phyloP scores from a whole-genome alignment of 1,140 invertebrate genomes.

The Chionoecetes opilio region DNA sequence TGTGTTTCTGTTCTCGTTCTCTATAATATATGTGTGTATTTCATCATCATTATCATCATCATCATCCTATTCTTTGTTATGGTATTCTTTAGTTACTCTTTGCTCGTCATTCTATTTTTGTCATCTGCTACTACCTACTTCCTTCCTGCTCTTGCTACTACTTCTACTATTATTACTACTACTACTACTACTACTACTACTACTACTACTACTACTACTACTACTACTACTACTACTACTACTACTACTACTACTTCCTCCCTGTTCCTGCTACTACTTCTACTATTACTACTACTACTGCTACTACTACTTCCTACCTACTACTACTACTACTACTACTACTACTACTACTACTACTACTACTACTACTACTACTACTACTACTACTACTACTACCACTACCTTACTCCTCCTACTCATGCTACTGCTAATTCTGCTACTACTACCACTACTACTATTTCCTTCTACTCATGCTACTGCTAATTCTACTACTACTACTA shows the following conservation, averaged over 20 bases:
- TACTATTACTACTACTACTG: background rate
- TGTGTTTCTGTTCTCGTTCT: no score
- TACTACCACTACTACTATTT: no score
- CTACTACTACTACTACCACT: constrained; percentile 23
- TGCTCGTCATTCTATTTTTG: no score
- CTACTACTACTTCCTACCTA: background rate
- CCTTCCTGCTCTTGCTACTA: no score
- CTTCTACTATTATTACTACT: background rate
- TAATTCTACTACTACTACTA: no score
- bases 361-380: background rate
- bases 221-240: background rate
- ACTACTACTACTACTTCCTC: no score
- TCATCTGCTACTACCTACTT: no score
- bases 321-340: constrained; percentile 19
- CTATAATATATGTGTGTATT: background rate
- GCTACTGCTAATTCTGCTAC: no score
- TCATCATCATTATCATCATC: background rate
- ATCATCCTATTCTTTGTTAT: no score
- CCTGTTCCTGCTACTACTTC: no score
- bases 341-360: constrained; percentile 19
- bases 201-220: background rate
- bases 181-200: background rate
- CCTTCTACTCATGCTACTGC: no score
- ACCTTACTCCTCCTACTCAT: background rate
- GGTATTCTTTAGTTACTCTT: no score